Percentiles rank a stretch among this genome's conserved stretches.
phyloP scores from a whole-genome alignment of 2,113 vertebrate genomes.

The Erythrocercus mccallii region DNA sequence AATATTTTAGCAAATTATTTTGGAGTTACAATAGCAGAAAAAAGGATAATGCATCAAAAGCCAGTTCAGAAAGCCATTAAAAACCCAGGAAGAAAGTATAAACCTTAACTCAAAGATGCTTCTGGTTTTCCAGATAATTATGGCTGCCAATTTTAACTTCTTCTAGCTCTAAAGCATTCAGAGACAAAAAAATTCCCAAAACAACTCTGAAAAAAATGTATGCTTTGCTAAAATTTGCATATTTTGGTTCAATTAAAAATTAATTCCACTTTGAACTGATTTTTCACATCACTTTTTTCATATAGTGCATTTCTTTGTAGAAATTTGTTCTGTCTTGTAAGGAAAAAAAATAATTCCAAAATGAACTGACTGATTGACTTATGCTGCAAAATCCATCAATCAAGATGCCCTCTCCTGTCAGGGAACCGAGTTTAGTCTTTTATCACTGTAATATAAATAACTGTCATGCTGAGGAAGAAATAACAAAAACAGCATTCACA shows the following conservation, averaged over 20 bases:
- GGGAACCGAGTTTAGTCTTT: neutral
- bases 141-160: neutral
- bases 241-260: neutral
- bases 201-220: neutral
- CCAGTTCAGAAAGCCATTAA: neutral
- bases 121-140: neutral
- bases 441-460: constrained; percentile 5
- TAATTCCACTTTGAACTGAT: neutral
- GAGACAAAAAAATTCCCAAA: neutral
- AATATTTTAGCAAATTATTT: neutral
- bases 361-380: neutral
- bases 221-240: neutral
- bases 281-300: neutral
- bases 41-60: neutral
- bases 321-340: neutral
- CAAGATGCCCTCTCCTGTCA: constrained; percentile 43
- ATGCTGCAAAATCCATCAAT: neutral
- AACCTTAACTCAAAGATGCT: neutral
- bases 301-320: neutral
- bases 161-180: neutral
- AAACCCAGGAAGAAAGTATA: neutral
- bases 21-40: neutral
- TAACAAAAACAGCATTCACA: neutral
- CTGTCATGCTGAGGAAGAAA: neutral
- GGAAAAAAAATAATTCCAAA: neutral